Conservation (phyloP, 2,888 invertebrate genomes). For the Steinernema carpocapsae region DNA sequence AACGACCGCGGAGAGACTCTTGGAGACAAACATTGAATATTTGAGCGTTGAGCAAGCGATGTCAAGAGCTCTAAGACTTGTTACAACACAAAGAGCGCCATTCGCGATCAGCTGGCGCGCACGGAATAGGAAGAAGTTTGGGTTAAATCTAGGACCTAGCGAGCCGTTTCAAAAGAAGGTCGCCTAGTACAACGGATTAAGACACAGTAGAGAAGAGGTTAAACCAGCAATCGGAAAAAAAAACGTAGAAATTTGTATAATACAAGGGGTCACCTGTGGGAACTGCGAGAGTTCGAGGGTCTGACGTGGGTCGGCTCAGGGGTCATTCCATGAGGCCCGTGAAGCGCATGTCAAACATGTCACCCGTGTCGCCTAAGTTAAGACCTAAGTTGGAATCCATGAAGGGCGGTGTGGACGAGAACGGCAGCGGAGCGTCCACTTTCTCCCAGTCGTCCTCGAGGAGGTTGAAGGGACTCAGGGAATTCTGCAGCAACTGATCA, state of each 20-base stretch:
- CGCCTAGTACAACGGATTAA: too few species aligned
- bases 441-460: conserved; percentile 32
- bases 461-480: conserved; percentile 26
- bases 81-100: too few species aligned
- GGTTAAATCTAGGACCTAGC: too few species aligned
- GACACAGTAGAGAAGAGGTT: too few species aligned
- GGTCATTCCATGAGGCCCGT: background rate
- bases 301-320: background rate
- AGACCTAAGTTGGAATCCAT: background rate
- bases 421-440: conserved; percentile 14
- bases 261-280: too few species aligned
- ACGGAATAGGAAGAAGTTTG: too few species aligned
- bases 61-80: too few species aligned
- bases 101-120: too few species aligned
- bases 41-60: background rate
- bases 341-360: conserved; percentile 30
- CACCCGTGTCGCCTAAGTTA: conserved; percentile 1
- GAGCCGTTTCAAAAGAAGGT: too few species aligned
- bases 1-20: background rate
- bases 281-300: background rate
- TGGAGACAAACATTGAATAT: background rate
- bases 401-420: conserved; percentile 10
- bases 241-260: too few species aligned
- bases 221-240: too few species aligned
- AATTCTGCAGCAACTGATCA: conserved; percentile 17